phyloP scores from a whole-genome alignment of 2,797 vertebrate genomes.

The Galago senegalensis region DNA sequence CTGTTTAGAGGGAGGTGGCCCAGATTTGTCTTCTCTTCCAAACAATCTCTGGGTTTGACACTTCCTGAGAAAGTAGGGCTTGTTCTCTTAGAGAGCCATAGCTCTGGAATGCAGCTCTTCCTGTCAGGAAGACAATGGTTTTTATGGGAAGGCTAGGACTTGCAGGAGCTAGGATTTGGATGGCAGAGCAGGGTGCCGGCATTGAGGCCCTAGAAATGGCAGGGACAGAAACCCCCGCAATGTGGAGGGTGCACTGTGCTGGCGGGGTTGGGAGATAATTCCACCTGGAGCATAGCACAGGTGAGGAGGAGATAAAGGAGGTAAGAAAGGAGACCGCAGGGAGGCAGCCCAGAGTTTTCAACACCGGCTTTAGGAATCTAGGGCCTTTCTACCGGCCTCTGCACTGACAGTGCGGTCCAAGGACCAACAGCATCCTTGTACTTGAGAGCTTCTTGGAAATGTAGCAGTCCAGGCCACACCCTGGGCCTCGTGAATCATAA shows the following conservation, averaged over 20 bases:
- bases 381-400: neutral
- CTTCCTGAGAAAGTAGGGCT: slow-evolving; percentile 5
- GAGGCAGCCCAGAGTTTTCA: neutral
- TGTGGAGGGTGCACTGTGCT: fast-evolving
- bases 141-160: neutral
- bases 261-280: no score
- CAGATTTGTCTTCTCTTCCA: neutral
- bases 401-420: neutral
- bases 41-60: neutral
- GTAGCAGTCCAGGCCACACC: neutral
- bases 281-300: neutral
- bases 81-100: neutral
- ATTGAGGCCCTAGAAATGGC: neutral
- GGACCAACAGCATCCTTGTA: neutral
- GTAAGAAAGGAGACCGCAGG: neutral
- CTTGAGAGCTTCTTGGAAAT: neutral
- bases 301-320: neutral
- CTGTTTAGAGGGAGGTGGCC: neutral
- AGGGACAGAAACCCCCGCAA: no score
- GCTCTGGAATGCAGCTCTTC: slow-evolving; percentile 38
- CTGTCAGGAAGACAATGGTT: neutral
- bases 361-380: neutral
- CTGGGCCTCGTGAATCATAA: neutral
- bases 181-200: neutral
- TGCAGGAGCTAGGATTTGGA: neutral